These are phyloP conservation scores for Turritopsis rubra DNA, from an alignment of 30 jellyfish, hydroid and myxozoan genomes.

Conservation along the genomic window DNA sequence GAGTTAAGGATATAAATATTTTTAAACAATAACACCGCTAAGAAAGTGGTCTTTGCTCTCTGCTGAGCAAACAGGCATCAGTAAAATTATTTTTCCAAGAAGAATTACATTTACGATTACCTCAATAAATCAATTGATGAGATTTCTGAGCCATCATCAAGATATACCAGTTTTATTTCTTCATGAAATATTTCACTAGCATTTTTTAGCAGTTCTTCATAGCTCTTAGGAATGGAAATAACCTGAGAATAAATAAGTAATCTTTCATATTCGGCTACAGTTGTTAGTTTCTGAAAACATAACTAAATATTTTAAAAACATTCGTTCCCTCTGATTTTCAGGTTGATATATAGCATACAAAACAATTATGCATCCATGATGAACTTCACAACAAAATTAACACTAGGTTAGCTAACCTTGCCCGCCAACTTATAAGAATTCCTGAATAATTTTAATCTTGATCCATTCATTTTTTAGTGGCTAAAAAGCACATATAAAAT, in stretches of 20 bases:
- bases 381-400: neutral
- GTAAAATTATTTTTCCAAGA: too few species aligned
- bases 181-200: conserved; percentile 12
- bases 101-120: neutral
- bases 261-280: too few species aligned
- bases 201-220: neutral
- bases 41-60: too few species aligned
- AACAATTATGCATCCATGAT: neutral
- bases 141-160: conserved; percentile 8
- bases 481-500: neutral
- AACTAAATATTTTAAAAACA: too few species aligned
- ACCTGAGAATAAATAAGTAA: neutral
- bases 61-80: neutral
- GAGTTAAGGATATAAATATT: too few species aligned
- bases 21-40: too few species aligned
- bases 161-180: neutral
- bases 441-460: conserved; percentile 1
- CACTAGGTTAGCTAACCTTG: neutral
- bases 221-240: conserved; percentile 1
- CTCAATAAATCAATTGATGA: neutral
- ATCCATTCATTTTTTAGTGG: neutral
- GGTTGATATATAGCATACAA: neutral
- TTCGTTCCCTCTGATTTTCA: too few species aligned
- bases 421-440: neutral
- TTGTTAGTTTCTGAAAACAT: too few species aligned